Evolutionary conservation across 2,888 invertebrate genomes (phyloP), one percentile per base, ranked within the genome.

Genomic region (Clanis bilineata): DNA sequence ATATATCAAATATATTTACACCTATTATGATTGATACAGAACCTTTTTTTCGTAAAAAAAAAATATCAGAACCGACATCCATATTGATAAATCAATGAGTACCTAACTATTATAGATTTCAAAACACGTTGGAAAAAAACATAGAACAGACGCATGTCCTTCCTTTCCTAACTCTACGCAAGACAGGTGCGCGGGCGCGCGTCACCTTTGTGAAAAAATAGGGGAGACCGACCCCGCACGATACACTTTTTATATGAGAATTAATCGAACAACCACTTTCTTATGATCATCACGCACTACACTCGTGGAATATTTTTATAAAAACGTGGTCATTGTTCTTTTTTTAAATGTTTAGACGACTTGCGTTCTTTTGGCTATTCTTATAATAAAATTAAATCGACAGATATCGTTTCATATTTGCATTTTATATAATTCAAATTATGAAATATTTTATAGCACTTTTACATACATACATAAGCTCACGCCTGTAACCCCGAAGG

Each of bases 151-250:
- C 45, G 1, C 60, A 23, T 9, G 10, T 82, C 82, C 80, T 68
- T 1, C 0, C 2, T 0, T 78, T 76, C 45, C 0, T 59, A 75
- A 51, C 4, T 76, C 85, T 88, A 72, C 45, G 59, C 12, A 58
- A 15, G 83, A 82, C 90, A 90, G 90, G 90, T 90, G 90, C 83
- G 83, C 77, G 67, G 71, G 80, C 85, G 81, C 80, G 73, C 75
- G 80, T 82, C 84, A 83, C 77, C 78, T 85, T 88, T 85, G 82
- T 83, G 83, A 86, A 87, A 88, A 86, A 86, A 83, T 77, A 76
- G 74, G 79, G 76, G 78, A 74, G 78, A 72, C 66, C 68, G 76
- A 75, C 79, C 77, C 78, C 57, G 28, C 71, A 70, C 69, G 70
- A 67, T 67, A 36, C 36, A 58, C 56, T 63, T 63, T 58, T 60